Conservation (phyloP, 2,113 vertebrate species). For the Otis tarda region DNA sequence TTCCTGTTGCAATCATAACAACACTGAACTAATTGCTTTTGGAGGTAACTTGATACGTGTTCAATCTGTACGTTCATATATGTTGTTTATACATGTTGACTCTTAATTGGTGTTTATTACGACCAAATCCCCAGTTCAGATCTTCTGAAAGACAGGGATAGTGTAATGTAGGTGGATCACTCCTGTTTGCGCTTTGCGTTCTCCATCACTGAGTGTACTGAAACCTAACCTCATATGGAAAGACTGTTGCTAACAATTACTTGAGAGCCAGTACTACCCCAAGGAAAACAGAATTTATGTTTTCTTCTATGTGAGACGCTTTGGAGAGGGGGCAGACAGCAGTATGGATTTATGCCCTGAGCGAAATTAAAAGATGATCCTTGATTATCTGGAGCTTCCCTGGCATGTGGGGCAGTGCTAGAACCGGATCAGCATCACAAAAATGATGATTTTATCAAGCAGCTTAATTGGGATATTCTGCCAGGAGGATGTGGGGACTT, state of each 20-base stretch:
- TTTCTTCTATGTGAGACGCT: neutral
- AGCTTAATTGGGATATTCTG: conserved; percentile 10
- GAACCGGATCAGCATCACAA: neutral
- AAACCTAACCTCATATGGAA: neutral
- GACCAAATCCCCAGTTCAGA: neutral
- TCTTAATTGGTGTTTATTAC: neutral
- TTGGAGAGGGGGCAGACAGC: neutral
- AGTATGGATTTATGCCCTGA: neutral
- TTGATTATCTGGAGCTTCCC: conserved; percentile 32
- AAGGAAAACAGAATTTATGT: neutral
- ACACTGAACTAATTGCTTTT: neutral
- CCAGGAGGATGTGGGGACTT: neutral
- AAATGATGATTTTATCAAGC: neutral
- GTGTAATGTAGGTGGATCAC: neutral
- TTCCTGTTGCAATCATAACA: neutral
- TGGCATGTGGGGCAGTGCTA: neutral
- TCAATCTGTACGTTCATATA: neutral
- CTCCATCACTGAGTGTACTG: neutral
- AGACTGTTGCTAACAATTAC: neutral
- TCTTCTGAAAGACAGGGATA: neutral
- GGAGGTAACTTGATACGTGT: neutral
- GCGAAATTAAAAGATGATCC: conserved; percentile 42
- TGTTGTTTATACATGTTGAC: neutral
- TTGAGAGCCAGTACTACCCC: neutral
- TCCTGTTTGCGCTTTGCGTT: neutral